phyloP scores from a whole-genome alignment of 2,113 vertebrate genomes.

The Lophochroa leadbeateri region DNA sequence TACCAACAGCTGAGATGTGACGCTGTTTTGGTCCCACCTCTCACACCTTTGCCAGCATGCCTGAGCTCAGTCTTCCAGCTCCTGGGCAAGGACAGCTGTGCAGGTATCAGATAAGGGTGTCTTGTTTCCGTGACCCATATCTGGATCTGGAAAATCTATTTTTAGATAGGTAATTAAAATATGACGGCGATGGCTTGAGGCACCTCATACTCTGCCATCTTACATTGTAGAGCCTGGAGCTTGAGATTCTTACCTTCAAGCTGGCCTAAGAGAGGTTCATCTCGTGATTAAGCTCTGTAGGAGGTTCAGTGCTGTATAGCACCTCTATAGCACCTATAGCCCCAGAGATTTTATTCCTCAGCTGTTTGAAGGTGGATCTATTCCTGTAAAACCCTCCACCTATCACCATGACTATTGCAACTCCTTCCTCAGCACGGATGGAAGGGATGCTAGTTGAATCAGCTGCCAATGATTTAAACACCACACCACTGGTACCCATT shows the following conservation, averaged over 20 bases:
- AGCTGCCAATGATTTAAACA: background rate
- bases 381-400: background rate
- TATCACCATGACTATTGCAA: background rate
- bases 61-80: background rate
- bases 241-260: background rate
- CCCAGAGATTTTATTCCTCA: background rate
- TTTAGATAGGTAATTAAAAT: background rate
- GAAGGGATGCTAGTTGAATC: background rate
- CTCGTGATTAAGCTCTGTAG: background rate
- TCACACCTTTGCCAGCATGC: background rate
- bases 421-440: background rate
- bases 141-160: background rate
- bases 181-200: background rate
- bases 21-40: background rate
- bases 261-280: background rate
- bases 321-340: fast-evolving
- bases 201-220: background rate
- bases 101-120: background rate
- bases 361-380: background rate
- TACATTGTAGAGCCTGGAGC: too few relatives aligned
- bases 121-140: background rate
- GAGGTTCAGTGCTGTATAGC: background rate
- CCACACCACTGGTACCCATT: fast-evolving
- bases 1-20: background rate
- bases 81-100: background rate